A percentile compares a stretch with the other conserved stretches of the same genome.
Evolutionary conservation across 2,113 vertebrate genomes (phyloP).

Genomic region (Hippoglossus stenolepis): DNA sequence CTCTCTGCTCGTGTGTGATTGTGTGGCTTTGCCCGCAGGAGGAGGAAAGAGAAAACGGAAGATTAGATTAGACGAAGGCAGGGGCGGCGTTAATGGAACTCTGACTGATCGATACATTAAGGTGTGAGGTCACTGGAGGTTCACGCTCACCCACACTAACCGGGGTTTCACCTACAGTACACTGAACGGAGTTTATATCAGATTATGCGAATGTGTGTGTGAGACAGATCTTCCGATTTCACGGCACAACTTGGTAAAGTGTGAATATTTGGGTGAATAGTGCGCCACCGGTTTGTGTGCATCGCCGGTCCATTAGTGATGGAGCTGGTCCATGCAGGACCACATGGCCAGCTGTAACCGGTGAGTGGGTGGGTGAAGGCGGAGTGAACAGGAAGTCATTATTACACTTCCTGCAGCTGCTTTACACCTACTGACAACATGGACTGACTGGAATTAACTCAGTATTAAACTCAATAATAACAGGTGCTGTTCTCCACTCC

Average conservation of each 20-base stretch:
- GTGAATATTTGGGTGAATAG: constrained; percentile 29
- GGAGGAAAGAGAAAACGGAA: constrained; percentile 34
- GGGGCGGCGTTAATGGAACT: constrained; percentile 42
- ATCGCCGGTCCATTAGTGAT: constrained; percentile 44
- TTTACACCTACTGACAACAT: constrained; percentile 80
- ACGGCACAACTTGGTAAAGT: neutral
- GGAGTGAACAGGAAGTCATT: constrained; percentile 77
- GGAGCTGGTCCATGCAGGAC: constrained; percentile 48
- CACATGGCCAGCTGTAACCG: constrained; percentile 70
- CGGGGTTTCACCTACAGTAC: neutral
- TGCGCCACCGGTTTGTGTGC: constrained; percentile 33
- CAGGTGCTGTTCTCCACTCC: constrained; percentile 65
- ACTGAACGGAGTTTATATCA: neutral
- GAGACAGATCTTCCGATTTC: neutral
- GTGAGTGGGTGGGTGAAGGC: constrained; percentile 71
- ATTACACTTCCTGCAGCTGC: constrained; percentile 80
- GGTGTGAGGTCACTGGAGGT: constrained; percentile 54
- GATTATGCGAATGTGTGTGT: constrained; percentile 3
- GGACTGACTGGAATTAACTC: constrained; percentile 60
- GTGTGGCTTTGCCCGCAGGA: constrained; percentile 15
- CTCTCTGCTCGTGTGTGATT: constrained; percentile 25
- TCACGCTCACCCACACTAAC: constrained; percentile 40
- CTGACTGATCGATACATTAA: constrained; percentile 59
- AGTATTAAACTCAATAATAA: constrained; percentile 65
- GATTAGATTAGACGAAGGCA: constrained; percentile 57